These are phyloP conservation scores for Subanguina moxae DNA, from an alignment of 1,140 invertebrate species.

Conservation along the genomic window DNA sequence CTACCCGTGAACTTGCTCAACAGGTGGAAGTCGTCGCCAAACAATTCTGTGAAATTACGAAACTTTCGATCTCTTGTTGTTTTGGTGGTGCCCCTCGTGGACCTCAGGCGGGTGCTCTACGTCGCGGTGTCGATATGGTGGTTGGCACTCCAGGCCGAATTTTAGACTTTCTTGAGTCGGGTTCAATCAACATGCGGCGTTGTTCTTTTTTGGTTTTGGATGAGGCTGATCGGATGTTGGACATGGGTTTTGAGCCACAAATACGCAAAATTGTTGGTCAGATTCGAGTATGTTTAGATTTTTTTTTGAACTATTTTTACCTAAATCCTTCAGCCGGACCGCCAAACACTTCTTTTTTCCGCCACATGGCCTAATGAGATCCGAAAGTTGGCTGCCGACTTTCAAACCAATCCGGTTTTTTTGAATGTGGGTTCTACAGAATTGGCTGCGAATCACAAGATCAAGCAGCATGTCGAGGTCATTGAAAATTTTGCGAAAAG, in stretches of 20 bases:
- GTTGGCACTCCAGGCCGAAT: slow-evolving; percentile 81
- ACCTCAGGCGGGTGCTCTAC: slow-evolving; percentile 75
- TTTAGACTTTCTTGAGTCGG: slow-evolving; percentile 87
- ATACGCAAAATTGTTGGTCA: slow-evolving; percentile 93
- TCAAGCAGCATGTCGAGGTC: slow-evolving; percentile 33
- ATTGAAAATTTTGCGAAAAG: slow-evolving; percentile 50
- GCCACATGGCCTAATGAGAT: slow-evolving; percentile 98
- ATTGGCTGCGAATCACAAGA: slow-evolving; percentile 70
- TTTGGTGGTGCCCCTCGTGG: slow-evolving; percentile 72
- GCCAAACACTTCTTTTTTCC: slow-evolving; percentile 94
- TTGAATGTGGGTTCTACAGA: slow-evolving; percentile 88
- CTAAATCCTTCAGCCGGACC: slow-evolving; percentile 67
- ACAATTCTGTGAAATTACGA: slow-evolving; percentile 79
- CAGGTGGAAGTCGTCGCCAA: slow-evolving; percentile 87
- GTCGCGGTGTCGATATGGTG: slow-evolving; percentile 64
- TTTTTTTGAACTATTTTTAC: slow-evolving; percentile 19
- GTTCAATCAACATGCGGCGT: slow-evolving; percentile 78
- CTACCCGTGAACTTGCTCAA: slow-evolving; percentile 88
- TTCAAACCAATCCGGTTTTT: slow-evolving; percentile 81
- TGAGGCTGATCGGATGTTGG: slow-evolving; percentile 97
- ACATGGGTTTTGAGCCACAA: slow-evolving; percentile 99
- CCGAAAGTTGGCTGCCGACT: slow-evolving; percentile 82
- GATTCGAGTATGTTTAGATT: slow-evolving; percentile 70
- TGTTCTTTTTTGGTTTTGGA: slow-evolving; percentile 92
- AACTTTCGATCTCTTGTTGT: slow-evolving; percentile 82